phyloP scores from a whole-genome alignment of 2,113 vertebrate genomes.

The Phasianus colchicus region DNA sequence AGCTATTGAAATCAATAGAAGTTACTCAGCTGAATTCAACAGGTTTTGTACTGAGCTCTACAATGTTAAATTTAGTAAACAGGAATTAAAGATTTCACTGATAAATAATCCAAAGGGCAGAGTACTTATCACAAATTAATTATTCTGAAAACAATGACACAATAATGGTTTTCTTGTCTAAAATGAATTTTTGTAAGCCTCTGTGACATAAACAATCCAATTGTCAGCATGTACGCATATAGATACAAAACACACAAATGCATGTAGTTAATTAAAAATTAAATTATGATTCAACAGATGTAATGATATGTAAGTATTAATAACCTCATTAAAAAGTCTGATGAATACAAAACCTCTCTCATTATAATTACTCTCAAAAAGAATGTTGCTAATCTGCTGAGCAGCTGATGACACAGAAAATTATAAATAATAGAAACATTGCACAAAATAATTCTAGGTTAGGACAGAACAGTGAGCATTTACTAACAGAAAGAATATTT shows the following conservation, averaged over 20 bases:
- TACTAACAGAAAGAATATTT: constrained; percentile 41
- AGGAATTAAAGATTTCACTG: background rate
- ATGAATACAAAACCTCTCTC: constrained; percentile 64
- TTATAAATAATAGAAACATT: constrained; percentile 68
- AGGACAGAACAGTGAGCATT: constrained; percentile 45
- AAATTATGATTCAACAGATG: constrained; percentile 56
- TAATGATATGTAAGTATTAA: constrained; percentile 67
- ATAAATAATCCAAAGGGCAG: background rate
- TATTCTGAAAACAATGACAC: background rate
- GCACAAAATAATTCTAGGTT: constrained; percentile 67
- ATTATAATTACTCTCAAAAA: constrained; percentile 54
- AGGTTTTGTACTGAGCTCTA: background rate
- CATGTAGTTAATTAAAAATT: constrained; percentile 52
- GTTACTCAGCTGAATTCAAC: background rate
- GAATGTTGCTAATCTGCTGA: constrained; percentile 61
- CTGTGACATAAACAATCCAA: constrained; percentile 4
- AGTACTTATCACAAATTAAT: background rate
- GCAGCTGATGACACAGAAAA: constrained; percentile 69
- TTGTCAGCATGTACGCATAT: background rate
- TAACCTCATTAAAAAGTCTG: constrained; percentile 66
- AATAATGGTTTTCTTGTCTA: constrained; percentile 2
- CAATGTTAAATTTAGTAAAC: background rate
- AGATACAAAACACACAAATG: constrained; percentile 45
- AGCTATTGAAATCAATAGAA: background rate
- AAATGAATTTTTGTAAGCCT: constrained; percentile 13